Evolutionary conservation across 1,140 invertebrate genomes (phyloP).

Genomic region (Leptonema lineaticorne): DNA sequence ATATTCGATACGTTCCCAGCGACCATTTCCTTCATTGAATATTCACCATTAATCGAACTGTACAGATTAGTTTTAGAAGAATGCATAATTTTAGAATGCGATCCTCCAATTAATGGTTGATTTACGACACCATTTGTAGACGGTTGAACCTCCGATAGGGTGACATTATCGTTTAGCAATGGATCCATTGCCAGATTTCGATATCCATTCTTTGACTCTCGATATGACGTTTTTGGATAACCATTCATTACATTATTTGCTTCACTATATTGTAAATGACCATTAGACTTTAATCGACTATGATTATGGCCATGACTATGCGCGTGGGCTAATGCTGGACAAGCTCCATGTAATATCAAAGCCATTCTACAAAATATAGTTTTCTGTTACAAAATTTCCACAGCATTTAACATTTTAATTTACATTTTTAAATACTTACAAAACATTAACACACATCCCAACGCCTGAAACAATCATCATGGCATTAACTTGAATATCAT

Average conservation of each 20-base stretch:
- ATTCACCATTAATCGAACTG: constrained; percentile 37
- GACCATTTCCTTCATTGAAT: constrained; percentile 27
- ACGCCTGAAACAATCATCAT: constrained; percentile 86
- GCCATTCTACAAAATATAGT: constrained; percentile 67
- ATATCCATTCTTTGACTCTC: constrained; percentile 37
- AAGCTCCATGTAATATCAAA: constrained; percentile 68
- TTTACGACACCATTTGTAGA: neutral
- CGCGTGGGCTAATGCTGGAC: constrained; percentile 49
- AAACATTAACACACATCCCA: constrained; percentile 81
- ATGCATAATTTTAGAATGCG: neutral
- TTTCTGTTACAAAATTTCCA: neutral
- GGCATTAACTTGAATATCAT: constrained; percentile 76
- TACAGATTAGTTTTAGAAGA: constrained; percentile 24
- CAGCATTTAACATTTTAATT: neutral
- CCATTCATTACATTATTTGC: neutral
- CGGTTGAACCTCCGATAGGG: neutral
- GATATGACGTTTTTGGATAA: constrained; percentile 2
- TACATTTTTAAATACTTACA: constrained; percentile 62
- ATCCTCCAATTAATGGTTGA: constrained; percentile 10
- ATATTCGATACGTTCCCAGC: neutral
- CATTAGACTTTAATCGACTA: neutral
- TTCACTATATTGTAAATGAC: constrained; percentile 20
- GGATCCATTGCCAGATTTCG: constrained; percentile 38
- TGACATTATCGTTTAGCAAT: constrained; percentile 19
- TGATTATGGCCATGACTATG: constrained; percentile 47